phyloP scores from a whole-genome alignment of 2,113 vertebrate species.

The Marmota flaviventris region DNA sequence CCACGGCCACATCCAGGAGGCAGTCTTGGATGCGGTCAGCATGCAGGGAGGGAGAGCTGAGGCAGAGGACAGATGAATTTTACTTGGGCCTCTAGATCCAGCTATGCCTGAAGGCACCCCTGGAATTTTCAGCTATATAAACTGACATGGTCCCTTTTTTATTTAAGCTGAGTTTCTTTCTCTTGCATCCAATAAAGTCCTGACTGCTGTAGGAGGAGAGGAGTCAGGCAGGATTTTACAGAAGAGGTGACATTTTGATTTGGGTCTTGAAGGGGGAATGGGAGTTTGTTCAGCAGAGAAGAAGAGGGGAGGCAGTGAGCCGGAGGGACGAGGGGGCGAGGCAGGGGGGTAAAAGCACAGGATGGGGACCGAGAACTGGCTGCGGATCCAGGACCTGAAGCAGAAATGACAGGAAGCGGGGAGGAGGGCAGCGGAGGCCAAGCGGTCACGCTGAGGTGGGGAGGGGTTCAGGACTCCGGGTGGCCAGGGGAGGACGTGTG shows the following conservation, averaged over 20 bases:
- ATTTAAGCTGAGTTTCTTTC: background rate
- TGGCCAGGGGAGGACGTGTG: background rate
- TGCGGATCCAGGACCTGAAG: background rate
- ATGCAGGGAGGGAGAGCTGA: background rate
- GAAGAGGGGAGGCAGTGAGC: background rate
- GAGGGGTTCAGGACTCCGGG: background rate
- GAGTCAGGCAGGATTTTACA: slow-evolving; percentile 11
- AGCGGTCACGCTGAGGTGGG: background rate
- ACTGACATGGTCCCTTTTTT: background rate
- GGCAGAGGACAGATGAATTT: background rate
- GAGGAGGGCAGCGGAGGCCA: background rate
- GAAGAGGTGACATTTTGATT: slow-evolving; percentile 7
- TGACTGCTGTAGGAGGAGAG: background rate
- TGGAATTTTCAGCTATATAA: background rate
- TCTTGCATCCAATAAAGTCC: background rate
- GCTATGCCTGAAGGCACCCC: background rate
- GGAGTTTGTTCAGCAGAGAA: slow-evolving; percentile 44
- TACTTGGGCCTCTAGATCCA: background rate
- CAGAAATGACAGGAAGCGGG: background rate
- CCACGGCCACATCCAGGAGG: background rate
- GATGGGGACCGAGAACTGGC: background rate
- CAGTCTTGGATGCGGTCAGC: fast-evolving
- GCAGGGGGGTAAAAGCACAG: background rate
- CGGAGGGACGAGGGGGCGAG: background rate
- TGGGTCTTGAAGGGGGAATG: slow-evolving; percentile 47